phyloP scores from a whole-genome alignment of 2,797 vertebrate species.

The Sphaeramia orbicularis region DNA sequence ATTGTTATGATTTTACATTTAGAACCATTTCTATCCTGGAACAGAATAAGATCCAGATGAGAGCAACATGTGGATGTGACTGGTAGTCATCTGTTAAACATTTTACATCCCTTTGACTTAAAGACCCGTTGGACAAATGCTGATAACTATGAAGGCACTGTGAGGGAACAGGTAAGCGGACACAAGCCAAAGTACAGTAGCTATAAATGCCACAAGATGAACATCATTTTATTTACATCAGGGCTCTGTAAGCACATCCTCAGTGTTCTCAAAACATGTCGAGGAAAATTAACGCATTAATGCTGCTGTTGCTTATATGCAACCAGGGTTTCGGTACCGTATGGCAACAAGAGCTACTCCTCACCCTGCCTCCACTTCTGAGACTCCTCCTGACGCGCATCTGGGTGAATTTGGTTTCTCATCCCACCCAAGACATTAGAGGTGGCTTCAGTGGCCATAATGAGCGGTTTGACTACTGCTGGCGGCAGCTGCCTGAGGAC shows the following conservation, averaged over 20 bases:
- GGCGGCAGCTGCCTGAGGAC: conserved; percentile 97
- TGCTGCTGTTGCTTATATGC: conserved; percentile 27
- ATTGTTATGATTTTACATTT: conserved; percentile 36
- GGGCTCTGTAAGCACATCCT: conserved; percentile 15
- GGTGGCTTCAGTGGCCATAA: conserved; percentile 97
- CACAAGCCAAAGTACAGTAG: conserved; percentile 65
- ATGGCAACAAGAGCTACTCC: conserved; percentile 76
- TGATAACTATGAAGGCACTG: conserved; percentile 84
- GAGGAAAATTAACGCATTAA: neutral
- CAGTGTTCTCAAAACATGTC: conserved; percentile 13
- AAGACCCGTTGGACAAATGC: conserved; percentile 55
- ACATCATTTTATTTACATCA: conserved; percentile 64
- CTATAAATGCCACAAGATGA: conserved; percentile 67
- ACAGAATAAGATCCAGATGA: conserved; percentile 28
- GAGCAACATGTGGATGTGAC: conserved; percentile 51
- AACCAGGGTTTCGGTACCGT: conserved; percentile 39
- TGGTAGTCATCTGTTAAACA: conserved; percentile 6
- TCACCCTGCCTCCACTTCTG: conserved; percentile 97
- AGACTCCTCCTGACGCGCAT: conserved; percentile 96
- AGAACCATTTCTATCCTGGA: conserved; percentile 34
- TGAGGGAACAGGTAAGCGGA: conserved; percentile 68
- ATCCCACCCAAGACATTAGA: conserved; percentile 97
- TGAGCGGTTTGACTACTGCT: conserved; percentile 95
- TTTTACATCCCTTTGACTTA: conserved; percentile 53
- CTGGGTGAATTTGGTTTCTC: conserved; percentile 98